Conservation (phyloP, 2,888 invertebrate genomes). For the Drosophila neotestacea region DNA sequence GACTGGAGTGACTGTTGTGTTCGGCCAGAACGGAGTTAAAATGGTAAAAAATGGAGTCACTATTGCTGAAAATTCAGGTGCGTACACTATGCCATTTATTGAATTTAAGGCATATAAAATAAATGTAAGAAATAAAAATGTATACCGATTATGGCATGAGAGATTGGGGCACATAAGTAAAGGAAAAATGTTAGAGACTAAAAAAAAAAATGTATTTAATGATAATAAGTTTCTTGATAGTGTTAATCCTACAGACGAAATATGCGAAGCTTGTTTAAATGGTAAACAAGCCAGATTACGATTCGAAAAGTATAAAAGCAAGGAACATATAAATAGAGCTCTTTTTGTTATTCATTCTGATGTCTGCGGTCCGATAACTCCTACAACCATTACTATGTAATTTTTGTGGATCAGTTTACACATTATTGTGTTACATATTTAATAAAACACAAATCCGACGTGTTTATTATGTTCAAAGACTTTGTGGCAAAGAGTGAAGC, state of each 20-base stretch:
- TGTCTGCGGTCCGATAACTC: no score
- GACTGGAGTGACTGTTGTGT: conserved; percentile 5
- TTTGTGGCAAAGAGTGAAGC: no score
- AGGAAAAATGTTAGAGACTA: neutral
- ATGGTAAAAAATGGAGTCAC: conserved; percentile 13
- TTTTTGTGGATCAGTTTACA: no score
- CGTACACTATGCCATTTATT: neutral
- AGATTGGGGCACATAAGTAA: neutral
- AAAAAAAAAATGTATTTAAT: conserved; percentile 1
- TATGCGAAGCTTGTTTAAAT: conserved; percentile 1
- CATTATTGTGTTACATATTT: no score
- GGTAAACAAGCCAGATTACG: no score
- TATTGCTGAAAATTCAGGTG: conserved; percentile 11
- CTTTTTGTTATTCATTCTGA: no score
- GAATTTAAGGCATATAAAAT: neutral
- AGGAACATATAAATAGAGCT: no score
- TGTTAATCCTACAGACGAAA: neutral
- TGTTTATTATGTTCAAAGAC: no score
- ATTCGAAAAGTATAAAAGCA: no score
- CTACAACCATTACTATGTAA: no score
- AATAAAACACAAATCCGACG: no score
- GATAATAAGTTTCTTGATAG: neutral
- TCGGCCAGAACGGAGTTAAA: conserved; percentile 9
- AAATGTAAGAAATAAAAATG: conserved; percentile 5
- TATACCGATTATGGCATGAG: conserved; percentile 7